Percentiles rank a stretch among this genome's conserved stretches.
phyloP scores from a whole-genome alignment of 1,140 invertebrate genomes.

The Diachasma alloeum region DNA sequence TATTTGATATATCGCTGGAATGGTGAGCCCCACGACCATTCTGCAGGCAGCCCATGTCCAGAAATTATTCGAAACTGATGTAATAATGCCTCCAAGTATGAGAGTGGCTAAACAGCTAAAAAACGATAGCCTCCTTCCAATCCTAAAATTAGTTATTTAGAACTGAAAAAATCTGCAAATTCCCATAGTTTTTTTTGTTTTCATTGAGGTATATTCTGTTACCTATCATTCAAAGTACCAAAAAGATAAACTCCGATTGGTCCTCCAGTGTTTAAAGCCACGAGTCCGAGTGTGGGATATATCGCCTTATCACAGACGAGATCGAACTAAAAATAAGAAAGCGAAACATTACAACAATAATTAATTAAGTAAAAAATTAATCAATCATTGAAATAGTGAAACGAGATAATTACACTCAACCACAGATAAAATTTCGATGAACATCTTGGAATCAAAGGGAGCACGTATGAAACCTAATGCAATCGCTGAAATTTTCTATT shows the following conservation, averaged over 20 bases:
- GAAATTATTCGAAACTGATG: constrained; percentile 78
- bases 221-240: constrained; percentile 83
- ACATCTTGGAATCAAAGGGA: too few species aligned
- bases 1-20: constrained; percentile 93
- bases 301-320: constrained; percentile 85
- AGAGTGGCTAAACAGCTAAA: constrained; percentile 82
- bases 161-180: neutral
- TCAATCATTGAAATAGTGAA: neutral
- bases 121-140: constrained; percentile 82
- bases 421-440: too few species aligned
- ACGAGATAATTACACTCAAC: too few species aligned
- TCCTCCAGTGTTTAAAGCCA: constrained; percentile 83
- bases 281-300: constrained; percentile 84
- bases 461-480: too few species aligned
- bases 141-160: constrained; percentile 59
- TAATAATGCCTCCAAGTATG: constrained; percentile 79
- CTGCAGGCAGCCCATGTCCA: constrained; percentile 83
- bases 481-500: too few species aligned
- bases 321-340: constrained; percentile 74
- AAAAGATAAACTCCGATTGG: constrained; percentile 88
- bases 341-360: neutral
- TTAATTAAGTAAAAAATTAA: neutral
- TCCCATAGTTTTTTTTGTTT: neutral
- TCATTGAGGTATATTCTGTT: neutral
- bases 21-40: constrained; percentile 83